These are phyloP conservation scores for Erannis defoliaria DNA, from an alignment of 2,888 invertebrate genomes.

Conservation along the genomic window DNA sequence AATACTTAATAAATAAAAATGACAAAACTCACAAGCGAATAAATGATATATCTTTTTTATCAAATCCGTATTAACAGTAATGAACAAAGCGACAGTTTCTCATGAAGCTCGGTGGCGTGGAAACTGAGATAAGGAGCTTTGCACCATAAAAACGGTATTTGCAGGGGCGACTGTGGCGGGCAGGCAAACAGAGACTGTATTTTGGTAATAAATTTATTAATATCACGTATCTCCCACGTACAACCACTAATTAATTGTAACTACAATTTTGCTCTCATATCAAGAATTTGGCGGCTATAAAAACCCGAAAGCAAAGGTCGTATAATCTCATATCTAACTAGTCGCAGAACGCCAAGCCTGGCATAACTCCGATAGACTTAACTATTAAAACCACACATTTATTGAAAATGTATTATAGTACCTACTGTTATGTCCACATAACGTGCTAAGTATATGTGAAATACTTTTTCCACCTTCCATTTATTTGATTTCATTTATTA, in stretches of 20 bases:
- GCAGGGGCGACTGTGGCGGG: conserved; percentile 25
- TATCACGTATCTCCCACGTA: background rate
- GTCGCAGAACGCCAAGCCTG: too few species aligned
- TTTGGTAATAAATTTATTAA: background rate
- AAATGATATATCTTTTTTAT: conserved; percentile 31
- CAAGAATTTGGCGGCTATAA: too few species aligned
- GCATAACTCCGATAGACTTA: too few species aligned
- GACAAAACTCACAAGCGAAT: background rate
- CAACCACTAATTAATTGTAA: background rate
- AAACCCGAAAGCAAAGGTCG: too few species aligned
- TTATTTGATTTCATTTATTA: too few species aligned
- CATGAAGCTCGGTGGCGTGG: conserved; percentile 62
- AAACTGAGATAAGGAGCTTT: conserved; percentile 79
- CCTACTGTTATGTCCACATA: too few species aligned
- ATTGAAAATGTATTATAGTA: too few species aligned
- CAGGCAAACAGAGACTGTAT: conserved; percentile 2
- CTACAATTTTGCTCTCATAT: too few species aligned
- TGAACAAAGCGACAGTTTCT: conserved; percentile 47
- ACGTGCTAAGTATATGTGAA: too few species aligned
- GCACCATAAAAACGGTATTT: conserved; percentile 69
- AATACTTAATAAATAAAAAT: background rate
- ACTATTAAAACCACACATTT: too few species aligned
- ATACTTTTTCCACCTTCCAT: too few species aligned
- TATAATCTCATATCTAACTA: too few species aligned
- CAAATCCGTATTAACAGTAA: conserved; percentile 21